phyloP scores from a whole-genome alignment of 2,888 invertebrate species.

The Hyles lineata region DNA sequence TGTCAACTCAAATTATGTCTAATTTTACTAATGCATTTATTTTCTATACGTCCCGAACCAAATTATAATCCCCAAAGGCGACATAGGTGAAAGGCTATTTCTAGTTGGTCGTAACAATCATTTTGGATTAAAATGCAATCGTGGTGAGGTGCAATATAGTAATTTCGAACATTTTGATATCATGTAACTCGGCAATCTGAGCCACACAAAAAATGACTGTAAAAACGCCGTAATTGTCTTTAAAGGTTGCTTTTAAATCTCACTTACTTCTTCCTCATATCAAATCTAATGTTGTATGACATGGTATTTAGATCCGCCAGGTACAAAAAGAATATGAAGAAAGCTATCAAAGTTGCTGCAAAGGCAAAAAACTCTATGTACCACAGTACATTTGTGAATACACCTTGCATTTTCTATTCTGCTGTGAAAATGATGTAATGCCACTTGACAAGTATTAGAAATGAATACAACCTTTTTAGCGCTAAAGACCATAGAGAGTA shows the following conservation, averaged over 20 bases:
- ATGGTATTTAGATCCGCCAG: constrained; percentile 61
- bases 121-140: constrained; percentile 6
- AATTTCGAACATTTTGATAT: background rate
- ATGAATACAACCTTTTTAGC: background rate
- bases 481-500: background rate
- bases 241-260: constrained; percentile 7
- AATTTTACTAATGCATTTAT: constrained; percentile 2
- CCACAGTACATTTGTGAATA: constrained; percentile 69
- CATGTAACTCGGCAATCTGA: background rate
- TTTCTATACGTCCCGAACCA: background rate
- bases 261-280: constrained; percentile 68
- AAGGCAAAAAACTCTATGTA: constrained; percentile 73
- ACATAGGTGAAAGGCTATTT: constrained; percentile 4
- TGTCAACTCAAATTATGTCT: too few species aligned
- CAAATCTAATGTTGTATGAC: constrained; percentile 57
- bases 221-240: background rate
- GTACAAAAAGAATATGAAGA: constrained; percentile 69
- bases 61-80: background rate
- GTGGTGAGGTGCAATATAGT: background rate
- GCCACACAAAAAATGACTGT: background rate
- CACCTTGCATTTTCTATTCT: constrained; percentile 52
- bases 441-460: background rate
- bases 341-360: constrained; percentile 54
- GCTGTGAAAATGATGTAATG: background rate
- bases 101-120: background rate